Evolutionary conservation across 2,113 vertebrate species (phyloP).

Genomic region (Pseudopipra pipra): DNA sequence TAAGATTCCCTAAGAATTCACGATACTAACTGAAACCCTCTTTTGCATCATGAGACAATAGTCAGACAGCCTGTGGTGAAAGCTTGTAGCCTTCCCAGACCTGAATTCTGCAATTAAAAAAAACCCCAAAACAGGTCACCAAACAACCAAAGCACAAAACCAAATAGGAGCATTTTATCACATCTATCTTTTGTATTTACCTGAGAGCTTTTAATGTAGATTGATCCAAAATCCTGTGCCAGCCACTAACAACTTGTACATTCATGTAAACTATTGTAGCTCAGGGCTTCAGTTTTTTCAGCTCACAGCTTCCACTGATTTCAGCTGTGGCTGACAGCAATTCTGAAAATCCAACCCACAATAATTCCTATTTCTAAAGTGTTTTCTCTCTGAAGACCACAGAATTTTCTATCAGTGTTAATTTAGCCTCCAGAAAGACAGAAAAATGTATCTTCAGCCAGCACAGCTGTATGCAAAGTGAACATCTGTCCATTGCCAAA

Average conservation of each 20-base stretch:
- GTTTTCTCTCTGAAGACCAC: slow-evolving; percentile 29
- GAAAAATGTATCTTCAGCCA: slow-evolving; percentile 52
- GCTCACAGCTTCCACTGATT: background rate
- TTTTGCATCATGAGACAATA: slow-evolving; percentile 60
- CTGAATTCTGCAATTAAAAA: background rate
- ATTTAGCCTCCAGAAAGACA: slow-evolving; percentile 38
- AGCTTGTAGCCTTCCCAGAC: background rate
- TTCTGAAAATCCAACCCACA: slow-evolving; percentile 7
- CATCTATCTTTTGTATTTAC: background rate
- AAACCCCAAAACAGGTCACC: background rate
- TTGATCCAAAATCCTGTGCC: background rate
- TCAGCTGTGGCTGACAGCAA: slow-evolving; percentile 29
- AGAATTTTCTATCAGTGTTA: slow-evolving; percentile 18
- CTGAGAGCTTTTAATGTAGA: background rate
- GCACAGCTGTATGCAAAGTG: slow-evolving; percentile 69
- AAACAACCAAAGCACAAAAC: background rate
- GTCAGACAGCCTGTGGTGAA: background rate
- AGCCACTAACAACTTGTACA: background rate
- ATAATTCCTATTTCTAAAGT: background rate
- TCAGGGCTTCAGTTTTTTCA: background rate
- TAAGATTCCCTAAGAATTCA: slow-evolving; percentile 58
- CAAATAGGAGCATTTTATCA: background rate
- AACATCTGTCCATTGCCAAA: slow-evolving; percentile 67
- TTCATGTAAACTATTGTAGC: background rate
- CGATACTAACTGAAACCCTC: slow-evolving; percentile 54